These are phyloP conservation scores for Drosophila kepulauana DNA, from an alignment of 1,140 invertebrate species.

Conservation along the genomic window DNA sequence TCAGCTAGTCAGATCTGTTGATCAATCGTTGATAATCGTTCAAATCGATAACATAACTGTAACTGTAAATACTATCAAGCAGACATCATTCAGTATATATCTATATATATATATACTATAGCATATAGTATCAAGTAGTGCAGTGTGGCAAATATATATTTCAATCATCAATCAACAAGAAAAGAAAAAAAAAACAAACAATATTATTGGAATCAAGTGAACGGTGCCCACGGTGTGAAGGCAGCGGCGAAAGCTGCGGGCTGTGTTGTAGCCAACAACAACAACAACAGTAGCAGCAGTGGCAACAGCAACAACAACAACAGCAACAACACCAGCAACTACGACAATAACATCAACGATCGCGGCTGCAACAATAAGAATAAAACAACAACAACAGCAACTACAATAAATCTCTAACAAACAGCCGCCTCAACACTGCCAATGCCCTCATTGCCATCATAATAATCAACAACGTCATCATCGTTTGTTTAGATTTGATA, in stretches of 20 bases:
- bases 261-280: conserved; percentile 45
- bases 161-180: neutral
- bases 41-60: neutral
- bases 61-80: conserved; percentile 56
- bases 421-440: conserved; percentile 73
- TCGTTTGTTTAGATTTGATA: conserved; percentile 80
- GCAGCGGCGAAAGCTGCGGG: conserved; percentile 50
- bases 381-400: conserved; percentile 25
- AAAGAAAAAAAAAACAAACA: neutral
- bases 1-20: conserved; percentile 34
- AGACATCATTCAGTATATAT: conserved; percentile 19
- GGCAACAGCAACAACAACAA: conserved; percentile 15
- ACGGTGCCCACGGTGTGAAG: conserved; percentile 1
- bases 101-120: conserved; percentile 4
- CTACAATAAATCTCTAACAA: conserved; percentile 25
- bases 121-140: conserved; percentile 34
- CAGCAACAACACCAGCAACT: neutral
- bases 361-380: conserved; percentile 38
- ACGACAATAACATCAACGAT: conserved; percentile 14
- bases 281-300: conserved; percentile 20
- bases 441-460: conserved; percentile 78
- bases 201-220: conserved; percentile 12
- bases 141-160: conserved; percentile 24
- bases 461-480: conserved; percentile 75
- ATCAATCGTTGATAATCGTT: conserved; percentile 27